Evolutionary conservation across 1,140 invertebrate species (phyloP).

Genomic region (Drosophila tani): DNA sequence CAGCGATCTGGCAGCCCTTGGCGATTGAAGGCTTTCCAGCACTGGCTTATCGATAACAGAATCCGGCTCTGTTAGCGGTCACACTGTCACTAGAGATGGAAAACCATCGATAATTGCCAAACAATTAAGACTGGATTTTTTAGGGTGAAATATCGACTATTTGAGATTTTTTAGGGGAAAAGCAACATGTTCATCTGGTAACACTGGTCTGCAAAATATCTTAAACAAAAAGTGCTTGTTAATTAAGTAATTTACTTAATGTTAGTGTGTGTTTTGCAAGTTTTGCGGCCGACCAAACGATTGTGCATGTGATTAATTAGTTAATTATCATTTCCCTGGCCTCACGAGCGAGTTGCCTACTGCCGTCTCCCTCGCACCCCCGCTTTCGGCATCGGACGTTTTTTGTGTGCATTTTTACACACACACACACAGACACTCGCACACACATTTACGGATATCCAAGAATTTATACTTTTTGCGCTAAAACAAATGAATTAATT

Average conservation of each 20-base stretch:
- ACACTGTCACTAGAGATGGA: constrained; percentile 30
- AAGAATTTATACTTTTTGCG: constrained; percentile 39
- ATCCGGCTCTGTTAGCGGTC: constrained; percentile 19
- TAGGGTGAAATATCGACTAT: no score
- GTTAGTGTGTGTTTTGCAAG: constrained; percentile 30
- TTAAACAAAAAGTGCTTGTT: constrained; percentile 68
- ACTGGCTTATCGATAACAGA: constrained; percentile 8
- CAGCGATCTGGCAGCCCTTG: constrained; percentile 2
- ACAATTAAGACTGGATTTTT: no score
- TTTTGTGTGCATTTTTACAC: constrained; percentile 48
- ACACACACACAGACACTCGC: constrained; percentile 1
- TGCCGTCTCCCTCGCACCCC: constrained; percentile 27
- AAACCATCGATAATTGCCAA: no score
- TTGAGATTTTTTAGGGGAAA: no score
- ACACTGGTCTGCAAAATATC: constrained; percentile 57
- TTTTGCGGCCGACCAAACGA: constrained; percentile 6
- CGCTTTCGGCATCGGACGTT: constrained; percentile 35
- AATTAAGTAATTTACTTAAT: constrained; percentile 39
- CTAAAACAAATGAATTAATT: neutral
- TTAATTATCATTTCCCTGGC: neutral
- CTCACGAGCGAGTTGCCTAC: constrained; percentile 8
- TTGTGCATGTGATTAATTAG: constrained; percentile 22
- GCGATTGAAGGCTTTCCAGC: constrained; percentile 5
- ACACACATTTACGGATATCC: constrained; percentile 8
- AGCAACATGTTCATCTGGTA: no score